Conservation (phyloP, 2,888 invertebrate genomes). For the Helicoverpa assulta region DNA sequence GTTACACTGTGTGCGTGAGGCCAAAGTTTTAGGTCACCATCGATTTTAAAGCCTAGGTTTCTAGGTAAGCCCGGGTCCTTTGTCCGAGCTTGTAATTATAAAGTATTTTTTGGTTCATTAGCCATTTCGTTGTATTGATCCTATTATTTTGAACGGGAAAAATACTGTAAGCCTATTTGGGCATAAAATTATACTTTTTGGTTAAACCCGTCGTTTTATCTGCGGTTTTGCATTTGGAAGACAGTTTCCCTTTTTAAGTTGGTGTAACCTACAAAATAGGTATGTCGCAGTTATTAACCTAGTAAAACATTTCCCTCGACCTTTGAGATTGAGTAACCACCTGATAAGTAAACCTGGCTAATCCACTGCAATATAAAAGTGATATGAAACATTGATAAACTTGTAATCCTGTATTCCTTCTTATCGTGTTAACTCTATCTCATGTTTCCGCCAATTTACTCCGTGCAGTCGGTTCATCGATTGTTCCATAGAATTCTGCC, state of each 20-base stretch:
- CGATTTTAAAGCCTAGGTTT: constrained; percentile 33
- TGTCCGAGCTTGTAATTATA: no score
- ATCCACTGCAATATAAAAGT: constrained; percentile 20
- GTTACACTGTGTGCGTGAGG: neutral
- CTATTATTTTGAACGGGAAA: no score
- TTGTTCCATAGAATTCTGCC: constrained; percentile 1
- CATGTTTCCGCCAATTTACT: constrained; percentile 10
- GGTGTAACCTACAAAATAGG: neutral
- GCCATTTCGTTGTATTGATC: no score
- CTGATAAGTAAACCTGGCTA: constrained; percentile 2
- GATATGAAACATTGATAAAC: constrained; percentile 32
- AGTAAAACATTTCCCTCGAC: neutral
- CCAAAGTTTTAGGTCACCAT: constrained; percentile 28
- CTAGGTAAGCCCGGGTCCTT: no score
- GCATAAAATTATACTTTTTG: no score
- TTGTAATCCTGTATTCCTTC: constrained; percentile 16
- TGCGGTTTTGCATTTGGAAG: no score
- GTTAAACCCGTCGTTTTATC: no score
- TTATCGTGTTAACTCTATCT: constrained; percentile 21
- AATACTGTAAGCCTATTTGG: no score
- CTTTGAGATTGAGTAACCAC: neutral
- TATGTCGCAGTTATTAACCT: neutral
- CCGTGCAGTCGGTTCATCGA: neutral
- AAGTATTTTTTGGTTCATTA: no score
- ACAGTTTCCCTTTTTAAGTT: neutral